Evolutionary conservation across 2,797 vertebrate species (phyloP), one percentile per base, ranked within the genome.

Genomic region (Sparus aurata): DNA sequence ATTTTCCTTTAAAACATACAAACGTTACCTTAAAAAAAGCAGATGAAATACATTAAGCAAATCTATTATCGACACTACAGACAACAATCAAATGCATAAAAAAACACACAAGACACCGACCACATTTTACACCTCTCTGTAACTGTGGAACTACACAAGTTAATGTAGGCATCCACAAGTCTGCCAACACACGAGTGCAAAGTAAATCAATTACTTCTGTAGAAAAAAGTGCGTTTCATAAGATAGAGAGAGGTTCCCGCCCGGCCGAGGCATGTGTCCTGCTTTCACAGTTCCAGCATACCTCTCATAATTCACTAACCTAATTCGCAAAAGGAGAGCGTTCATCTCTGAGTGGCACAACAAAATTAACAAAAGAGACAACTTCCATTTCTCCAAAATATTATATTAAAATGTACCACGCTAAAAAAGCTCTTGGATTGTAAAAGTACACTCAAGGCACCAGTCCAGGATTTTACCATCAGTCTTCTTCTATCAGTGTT

Each of bases 1-100:
- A 70, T 87, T 86, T 90, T 83, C 17, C 45, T 88, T 90, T 72
- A 80, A 91, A 93, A 94, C 75, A 89, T 81, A 91, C 54, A 91
- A 89, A 88, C 72, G 88, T 17, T 43, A 84, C 15, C 50, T 79
- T 83, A 78, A 83, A 85, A 69, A 90, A 88, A 84, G 74, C 76
- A 77, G 57, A 27, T 81, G 49, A 86, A 90, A 87, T 83, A 75
- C 46, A 77, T 45, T 2, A 65, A 84, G 84, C 70, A 79, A 72
- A 78, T 23, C 6, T 25, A 80, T 59, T 45, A 58, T 15, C 69
- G 27, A 73, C 52, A 79, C 38, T 47, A 79, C 53, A 83, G 50
- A 73, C 45, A 75, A 77, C 50, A 73, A 82, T 77, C 41, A 84
- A 66, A 89, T n/a, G 20, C 65, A 82, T 69, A 73, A 88, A 80